Conservation (phyloP, 2,113 vertebrate genomes). For the Percina caprodes region DNA sequence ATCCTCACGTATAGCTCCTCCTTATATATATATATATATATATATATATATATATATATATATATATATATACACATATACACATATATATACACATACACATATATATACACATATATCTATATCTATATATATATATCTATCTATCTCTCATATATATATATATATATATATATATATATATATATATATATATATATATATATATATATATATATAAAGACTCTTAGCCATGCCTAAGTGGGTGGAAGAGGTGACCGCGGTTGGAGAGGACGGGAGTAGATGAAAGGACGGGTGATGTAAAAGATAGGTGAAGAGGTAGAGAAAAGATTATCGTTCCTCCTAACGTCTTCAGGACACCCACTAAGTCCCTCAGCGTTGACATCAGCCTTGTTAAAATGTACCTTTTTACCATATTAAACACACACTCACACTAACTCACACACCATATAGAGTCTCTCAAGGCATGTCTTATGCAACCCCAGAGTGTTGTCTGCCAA, state of each 20-base stretch:
- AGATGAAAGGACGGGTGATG: background rate
- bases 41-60: too few species aligned
- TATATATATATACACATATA: too few species aligned
- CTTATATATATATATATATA: too few species aligned
- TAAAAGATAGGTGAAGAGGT: background rate
- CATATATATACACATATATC: too few species aligned
- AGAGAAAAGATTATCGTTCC: constrained; percentile 6
- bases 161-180: too few species aligned
- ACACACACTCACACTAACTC: constrained; percentile 40
- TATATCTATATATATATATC: too few species aligned
- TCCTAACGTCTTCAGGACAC: background rate
- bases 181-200: too few species aligned
- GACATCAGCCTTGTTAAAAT: constrained; percentile 58
- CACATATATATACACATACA: too few species aligned
- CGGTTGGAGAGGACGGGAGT: background rate
- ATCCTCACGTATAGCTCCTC: too few species aligned
- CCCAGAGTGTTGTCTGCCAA: constrained; percentile 41
- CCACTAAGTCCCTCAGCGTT: background rate
- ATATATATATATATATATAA: too few species aligned
- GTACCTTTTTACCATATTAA: constrained; percentile 40
- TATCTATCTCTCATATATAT: too few species aligned
- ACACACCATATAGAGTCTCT: constrained; percentile 33
- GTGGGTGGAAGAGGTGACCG: background rate
- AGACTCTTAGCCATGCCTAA: too few species aligned
- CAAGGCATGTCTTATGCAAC: constrained; percentile 37